phyloP scores from a whole-genome alignment of 2,113 vertebrate species.

The Ginglymostoma cirratum region DNA sequence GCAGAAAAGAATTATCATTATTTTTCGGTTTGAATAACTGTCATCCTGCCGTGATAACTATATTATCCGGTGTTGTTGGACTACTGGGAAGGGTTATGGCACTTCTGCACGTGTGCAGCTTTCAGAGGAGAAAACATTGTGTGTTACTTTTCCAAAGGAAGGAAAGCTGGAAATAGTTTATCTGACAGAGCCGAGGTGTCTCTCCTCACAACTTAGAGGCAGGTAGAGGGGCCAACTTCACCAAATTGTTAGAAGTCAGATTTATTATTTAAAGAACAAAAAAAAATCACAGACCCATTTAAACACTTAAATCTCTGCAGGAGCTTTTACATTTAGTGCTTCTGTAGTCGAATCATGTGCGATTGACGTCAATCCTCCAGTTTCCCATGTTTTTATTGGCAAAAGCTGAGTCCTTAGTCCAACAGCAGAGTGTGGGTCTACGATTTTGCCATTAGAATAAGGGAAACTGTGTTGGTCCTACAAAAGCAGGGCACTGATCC shows the following conservation, averaged over 20 bases:
- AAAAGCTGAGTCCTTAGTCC: background rate
- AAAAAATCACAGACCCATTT: conserved; percentile 9
- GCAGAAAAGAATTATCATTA: conserved; percentile 43
- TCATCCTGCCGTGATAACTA: conserved; percentile 44
- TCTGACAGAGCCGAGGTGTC: background rate
- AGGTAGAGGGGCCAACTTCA: background rate
- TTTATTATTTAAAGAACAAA: background rate
- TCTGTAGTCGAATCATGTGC: background rate
- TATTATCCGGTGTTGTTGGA: background rate
- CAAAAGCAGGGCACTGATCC: background rate
- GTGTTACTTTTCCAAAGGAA: background rate
- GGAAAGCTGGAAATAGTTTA: background rate
- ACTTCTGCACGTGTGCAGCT: background rate
- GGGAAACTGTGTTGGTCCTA: background rate
- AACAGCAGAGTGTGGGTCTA: background rate
- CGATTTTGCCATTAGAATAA: background rate
- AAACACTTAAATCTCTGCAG: conserved; percentile 16
- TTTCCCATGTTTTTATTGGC: background rate
- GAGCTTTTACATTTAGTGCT: background rate
- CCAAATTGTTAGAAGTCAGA: background rate
- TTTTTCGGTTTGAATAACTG: conserved; percentile 44
- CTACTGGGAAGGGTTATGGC: background rate
- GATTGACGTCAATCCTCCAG: background rate
- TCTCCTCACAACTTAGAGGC: background rate
- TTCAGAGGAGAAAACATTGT: background rate